These are phyloP conservation scores for Eurois occulta DNA, from an alignment of 2,888 invertebrate genomes.

Conservation along the genomic window DNA sequence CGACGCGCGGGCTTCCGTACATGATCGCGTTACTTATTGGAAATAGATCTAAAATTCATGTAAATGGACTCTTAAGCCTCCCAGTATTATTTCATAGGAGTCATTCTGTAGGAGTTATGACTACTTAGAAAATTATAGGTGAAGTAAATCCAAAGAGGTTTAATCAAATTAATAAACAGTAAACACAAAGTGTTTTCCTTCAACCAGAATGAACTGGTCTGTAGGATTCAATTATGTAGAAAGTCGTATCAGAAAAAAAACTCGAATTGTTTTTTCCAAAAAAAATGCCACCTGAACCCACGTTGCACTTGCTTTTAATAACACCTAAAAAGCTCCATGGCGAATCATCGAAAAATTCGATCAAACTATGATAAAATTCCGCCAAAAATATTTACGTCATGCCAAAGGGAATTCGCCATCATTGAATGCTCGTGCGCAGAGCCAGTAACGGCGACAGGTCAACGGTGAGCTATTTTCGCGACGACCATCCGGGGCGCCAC, in stretches of 20 bases:
- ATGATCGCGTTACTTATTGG: conserved; percentile 65
- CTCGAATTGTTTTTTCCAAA: no score
- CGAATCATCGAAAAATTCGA: background rate
- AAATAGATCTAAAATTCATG: conserved; percentile 58
- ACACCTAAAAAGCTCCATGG: background rate
- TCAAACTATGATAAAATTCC: conserved; percentile 22
- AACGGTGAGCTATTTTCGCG: conserved; percentile 66
- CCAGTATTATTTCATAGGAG: conserved; percentile 1
- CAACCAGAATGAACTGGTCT: background rate
- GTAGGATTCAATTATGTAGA: background rate
- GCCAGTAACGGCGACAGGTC: conserved; percentile 64
- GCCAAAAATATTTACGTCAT: conserved; percentile 52
- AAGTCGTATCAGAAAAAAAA: background rate
- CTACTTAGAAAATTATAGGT: background rate
- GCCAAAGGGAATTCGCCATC: conserved; percentile 47
- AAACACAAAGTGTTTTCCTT: background rate
- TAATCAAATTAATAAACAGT: background rate
- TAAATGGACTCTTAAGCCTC: background rate
- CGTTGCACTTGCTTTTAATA: background rate
- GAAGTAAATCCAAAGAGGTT: background rate
- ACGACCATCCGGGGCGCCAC: conserved; percentile 61
- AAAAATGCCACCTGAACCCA: background rate
- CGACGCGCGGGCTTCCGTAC: conserved; percentile 73
- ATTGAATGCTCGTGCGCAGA: conserved; percentile 53
- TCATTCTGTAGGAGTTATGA: background rate